phyloP scores from a whole-genome alignment of 2,113 vertebrate species.

The Elephantulus edwardii region DNA sequence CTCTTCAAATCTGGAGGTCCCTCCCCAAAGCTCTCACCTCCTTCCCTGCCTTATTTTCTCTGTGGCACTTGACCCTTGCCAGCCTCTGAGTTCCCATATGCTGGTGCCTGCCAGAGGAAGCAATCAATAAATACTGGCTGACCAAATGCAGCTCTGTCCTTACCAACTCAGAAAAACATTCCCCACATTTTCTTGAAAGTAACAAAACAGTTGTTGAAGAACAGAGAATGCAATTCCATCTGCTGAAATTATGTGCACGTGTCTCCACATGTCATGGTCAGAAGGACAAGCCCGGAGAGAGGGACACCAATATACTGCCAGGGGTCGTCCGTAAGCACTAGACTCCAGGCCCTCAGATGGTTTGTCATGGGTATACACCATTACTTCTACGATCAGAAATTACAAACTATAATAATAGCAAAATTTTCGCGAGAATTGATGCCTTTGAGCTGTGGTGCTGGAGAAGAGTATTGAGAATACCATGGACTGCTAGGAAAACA shows the following conservation, averaged over 20 bases:
- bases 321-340: not conserved
- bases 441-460: too few species aligned
- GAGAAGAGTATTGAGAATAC: too few species aligned
- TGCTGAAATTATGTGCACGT: not conserved
- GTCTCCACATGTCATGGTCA: not conserved
- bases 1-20: not conserved
- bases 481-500: too few species aligned
- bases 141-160: not conserved
- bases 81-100: not conserved
- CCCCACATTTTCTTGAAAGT: not conserved
- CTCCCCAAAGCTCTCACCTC: too few species aligned
- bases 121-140: fast-evolving
- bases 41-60: not conserved
- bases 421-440: too few species aligned
- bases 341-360: fast-evolving
- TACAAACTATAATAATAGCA: too few species aligned
- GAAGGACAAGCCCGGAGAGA: not conserved
- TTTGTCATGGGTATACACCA: not conserved
- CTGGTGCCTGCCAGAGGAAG: not conserved
- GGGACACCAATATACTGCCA: not conserved
- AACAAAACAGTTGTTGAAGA: constrained; percentile 3
- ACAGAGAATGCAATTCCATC: not conserved
- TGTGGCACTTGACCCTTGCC: not conserved
- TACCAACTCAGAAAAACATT: constrained; percentile 9
- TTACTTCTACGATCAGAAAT: not conserved